phyloP scores from a whole-genome alignment of 1,140 invertebrate species.

The Lepidurus arcticus region DNA sequence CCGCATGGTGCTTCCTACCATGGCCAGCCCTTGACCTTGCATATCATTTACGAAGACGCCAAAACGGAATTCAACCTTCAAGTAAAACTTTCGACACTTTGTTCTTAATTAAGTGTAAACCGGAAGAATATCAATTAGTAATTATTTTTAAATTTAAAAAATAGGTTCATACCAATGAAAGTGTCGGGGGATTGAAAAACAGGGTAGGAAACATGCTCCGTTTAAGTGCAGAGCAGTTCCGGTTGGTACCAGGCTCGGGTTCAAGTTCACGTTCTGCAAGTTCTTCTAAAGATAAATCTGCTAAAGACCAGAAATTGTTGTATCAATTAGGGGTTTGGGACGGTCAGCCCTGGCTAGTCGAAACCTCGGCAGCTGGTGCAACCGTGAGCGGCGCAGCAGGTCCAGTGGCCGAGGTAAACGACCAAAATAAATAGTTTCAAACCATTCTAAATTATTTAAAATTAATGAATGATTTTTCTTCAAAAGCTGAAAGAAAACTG shows the following conservation, averaged over 20 bases:
- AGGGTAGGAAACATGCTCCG: constrained; percentile 42
- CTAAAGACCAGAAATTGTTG: constrained; percentile 46
- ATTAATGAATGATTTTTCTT: background rate
- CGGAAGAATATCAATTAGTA: background rate
- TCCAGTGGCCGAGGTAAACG: constrained; percentile 36
- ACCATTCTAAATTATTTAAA: constrained; percentile 11
- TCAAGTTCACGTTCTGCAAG: background rate
- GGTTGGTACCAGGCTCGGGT: constrained; percentile 37
- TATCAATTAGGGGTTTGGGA: constrained; percentile 46
- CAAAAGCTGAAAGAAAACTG: constrained; percentile 36
- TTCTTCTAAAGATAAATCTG: constrained; percentile 41
- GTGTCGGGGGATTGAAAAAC: constrained; percentile 44
- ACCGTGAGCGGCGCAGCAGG: constrained; percentile 35
- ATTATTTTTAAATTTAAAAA: background rate
- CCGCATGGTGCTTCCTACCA: constrained; percentile 52
- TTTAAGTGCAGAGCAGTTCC: constrained; percentile 43
- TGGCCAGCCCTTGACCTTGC: constrained; percentile 47
- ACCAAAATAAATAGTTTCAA: background rate
- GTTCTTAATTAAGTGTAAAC: background rate
- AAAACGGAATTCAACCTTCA: constrained; percentile 46
- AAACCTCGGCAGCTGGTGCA: constrained; percentile 35
- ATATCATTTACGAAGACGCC: constrained; percentile 44
- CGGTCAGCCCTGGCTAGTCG: constrained; percentile 41
- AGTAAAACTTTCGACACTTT: constrained; percentile 39
- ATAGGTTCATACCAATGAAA: constrained; percentile 49